Conservation (phyloP, 1,140 invertebrate genomes). For the Drosophila nasuta region DNA sequence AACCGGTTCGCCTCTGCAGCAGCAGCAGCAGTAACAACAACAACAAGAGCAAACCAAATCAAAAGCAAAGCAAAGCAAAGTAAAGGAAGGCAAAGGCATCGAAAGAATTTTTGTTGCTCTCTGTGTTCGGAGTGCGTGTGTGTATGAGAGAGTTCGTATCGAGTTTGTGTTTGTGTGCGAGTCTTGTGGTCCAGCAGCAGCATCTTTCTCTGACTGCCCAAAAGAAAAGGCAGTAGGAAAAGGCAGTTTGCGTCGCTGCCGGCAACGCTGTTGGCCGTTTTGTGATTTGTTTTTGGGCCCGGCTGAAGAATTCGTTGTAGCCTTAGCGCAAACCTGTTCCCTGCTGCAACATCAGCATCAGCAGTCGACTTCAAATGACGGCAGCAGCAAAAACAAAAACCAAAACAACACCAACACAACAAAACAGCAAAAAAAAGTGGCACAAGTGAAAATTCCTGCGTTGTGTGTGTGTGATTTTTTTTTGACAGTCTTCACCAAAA, state of each 20-base stretch:
- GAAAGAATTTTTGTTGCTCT: slow-evolving; percentile 79
- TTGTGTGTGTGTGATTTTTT: slow-evolving; percentile 59
- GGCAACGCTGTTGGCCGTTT: slow-evolving; percentile 27
- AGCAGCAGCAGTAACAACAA: slow-evolving; percentile 44
- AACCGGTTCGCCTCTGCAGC: slow-evolving; percentile 75
- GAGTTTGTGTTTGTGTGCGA: slow-evolving; percentile 50
- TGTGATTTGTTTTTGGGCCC: slow-evolving; percentile 45
- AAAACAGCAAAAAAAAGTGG: slow-evolving; percentile 70
- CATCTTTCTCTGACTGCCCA: slow-evolving; percentile 15
- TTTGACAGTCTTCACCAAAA: slow-evolving; percentile 67
- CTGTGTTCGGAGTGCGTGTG: slow-evolving; percentile 24
- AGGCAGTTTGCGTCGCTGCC: slow-evolving; percentile 47
- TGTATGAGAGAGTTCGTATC: slow-evolving; percentile 27
- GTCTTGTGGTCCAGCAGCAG: slow-evolving; percentile 30
- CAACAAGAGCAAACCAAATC: slow-evolving; percentile 42
- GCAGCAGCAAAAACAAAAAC: slow-evolving; percentile 35
- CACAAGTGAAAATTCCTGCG: slow-evolving; percentile 81
- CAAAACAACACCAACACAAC: slow-evolving; percentile 42
- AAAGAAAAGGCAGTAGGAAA: slow-evolving; percentile 67
- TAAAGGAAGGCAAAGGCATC: slow-evolving; percentile 62
- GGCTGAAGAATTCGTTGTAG: slow-evolving; percentile 51
- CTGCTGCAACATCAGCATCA: slow-evolving; percentile 12
- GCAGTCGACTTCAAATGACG: slow-evolving; percentile 16
- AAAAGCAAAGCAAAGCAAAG: slow-evolving; percentile 52
- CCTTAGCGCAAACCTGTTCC: slow-evolving; percentile 64